Conservation (phyloP, 2,888 invertebrate genomes). For the Clostera curtula region DNA sequence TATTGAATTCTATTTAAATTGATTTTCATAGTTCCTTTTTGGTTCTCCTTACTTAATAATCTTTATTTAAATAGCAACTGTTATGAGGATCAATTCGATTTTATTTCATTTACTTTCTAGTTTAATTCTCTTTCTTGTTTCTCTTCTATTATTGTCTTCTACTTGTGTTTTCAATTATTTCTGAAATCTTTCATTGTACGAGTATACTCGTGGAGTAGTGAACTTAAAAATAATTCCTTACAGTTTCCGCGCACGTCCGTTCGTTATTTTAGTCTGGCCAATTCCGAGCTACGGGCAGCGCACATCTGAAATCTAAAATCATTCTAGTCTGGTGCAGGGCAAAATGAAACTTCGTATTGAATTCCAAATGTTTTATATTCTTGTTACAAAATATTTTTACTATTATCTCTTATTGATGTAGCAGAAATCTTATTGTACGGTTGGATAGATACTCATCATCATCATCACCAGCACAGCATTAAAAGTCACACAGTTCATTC, state of each 20-base stretch:
- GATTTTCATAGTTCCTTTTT: too few relatives aligned
- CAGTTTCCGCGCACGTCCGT: constrained; percentile 59
- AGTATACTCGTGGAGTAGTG: constrained; percentile 25
- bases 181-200: constrained; percentile 25
- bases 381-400: constrained; percentile 2
- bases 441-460: too few relatives aligned
- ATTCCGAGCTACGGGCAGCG: constrained; percentile 47
- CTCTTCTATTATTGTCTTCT: too few relatives aligned
- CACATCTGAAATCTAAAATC: constrained; percentile 44
- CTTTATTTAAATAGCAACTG: too few relatives aligned
- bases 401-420: too few relatives aligned
- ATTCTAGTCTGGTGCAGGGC: constrained; percentile 21
- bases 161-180: constrained; percentile 14
- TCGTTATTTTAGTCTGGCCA: constrained; percentile 58
- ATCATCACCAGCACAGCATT: too few relatives aligned
- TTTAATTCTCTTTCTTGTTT: too few relatives aligned
- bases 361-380: constrained; percentile 19
- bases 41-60: too few relatives aligned
- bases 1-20: background rate
- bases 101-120: too few relatives aligned
- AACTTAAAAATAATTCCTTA: constrained; percentile 56
- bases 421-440: too few relatives aligned
- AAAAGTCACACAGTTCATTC: too few relatives aligned
- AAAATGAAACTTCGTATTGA: constrained; percentile 24
- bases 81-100: too few relatives aligned